Conservation (phyloP, 2,888 invertebrate genomes). For the Apamea monoglypha region DNA sequence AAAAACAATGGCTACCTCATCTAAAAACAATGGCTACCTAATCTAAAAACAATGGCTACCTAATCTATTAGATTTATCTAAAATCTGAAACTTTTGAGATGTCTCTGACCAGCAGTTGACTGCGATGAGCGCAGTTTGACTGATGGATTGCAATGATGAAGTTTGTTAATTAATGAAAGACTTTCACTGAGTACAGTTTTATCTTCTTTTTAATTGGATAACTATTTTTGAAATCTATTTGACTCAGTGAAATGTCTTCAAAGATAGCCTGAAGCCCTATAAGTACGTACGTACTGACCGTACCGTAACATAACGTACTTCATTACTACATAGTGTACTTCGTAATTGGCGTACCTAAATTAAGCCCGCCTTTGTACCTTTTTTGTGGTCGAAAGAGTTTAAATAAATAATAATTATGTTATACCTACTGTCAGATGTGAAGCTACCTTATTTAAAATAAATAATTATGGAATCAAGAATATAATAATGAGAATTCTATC, state of each 20-base stretch:
- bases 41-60: slow-evolving; percentile 7
- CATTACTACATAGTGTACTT: too few species aligned
- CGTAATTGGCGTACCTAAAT: too few species aligned
- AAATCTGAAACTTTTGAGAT: slow-evolving; percentile 1
- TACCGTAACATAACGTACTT: neutral
- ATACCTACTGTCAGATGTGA: too few species aligned
- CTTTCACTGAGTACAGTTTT: neutral
- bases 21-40: neutral
- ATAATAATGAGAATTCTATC: neutral
- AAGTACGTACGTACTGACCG: too few species aligned
- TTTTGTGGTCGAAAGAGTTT: too few species aligned
- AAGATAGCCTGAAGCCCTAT: neutral
- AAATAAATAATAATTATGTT: too few species aligned
- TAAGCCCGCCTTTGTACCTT: too few species aligned
- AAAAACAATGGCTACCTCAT: slow-evolving; percentile 7
- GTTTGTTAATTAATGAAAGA: slow-evolving; percentile 5
- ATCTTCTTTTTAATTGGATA: slow-evolving; percentile 1
- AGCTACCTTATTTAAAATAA: too few species aligned
- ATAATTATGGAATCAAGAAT: neutral
- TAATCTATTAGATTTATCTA: neutral
- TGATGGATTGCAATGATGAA: slow-evolving; percentile 17
- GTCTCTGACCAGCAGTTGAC: slow-evolving; percentile 17
- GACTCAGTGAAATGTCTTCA: neutral
- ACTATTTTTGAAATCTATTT: neutral
- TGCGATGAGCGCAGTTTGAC: slow-evolving; percentile 20